phyloP scores from a whole-genome alignment of 2,797 vertebrate species.

The Synanceia verrucosa region DNA sequence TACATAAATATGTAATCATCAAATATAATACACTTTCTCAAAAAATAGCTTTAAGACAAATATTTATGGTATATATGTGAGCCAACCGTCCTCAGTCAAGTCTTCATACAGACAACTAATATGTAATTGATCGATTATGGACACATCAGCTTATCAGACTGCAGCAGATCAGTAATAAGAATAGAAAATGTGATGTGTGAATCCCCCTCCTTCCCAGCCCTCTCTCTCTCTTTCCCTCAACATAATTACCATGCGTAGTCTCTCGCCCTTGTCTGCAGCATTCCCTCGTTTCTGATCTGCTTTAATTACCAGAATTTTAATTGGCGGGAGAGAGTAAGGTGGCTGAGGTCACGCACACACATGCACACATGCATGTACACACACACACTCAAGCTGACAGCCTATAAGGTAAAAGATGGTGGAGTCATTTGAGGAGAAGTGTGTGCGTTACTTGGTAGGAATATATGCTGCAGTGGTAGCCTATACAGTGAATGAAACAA shows the following conservation, averaged over 20 bases:
- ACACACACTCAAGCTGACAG: constrained; percentile 4
- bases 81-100: not conserved
- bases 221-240: constrained; percentile 25
- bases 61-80: not conserved
- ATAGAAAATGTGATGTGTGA: constrained; percentile 18
- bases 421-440: constrained; percentile 47
- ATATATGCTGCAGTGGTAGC: constrained; percentile 4
- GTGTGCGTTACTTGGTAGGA: not conserved
- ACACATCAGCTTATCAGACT: constrained; percentile 25
- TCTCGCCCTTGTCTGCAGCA: constrained; percentile 77
- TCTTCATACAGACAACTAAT: constrained; percentile 13
- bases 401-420: constrained; percentile 31
- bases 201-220: not conserved
- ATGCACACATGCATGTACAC: not conserved
- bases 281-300: constrained; percentile 80
- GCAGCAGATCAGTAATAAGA: constrained; percentile 23
- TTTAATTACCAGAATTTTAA: constrained; percentile 86
- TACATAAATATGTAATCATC: not conserved
- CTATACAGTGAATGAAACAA: not conserved
- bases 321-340: constrained; percentile 79
- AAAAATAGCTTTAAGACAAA: no score
- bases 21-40: no score
- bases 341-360: constrained; percentile 75
- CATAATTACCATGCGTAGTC: constrained; percentile 78
- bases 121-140: not conserved